Conservation (phyloP, 2,888 invertebrate species). For the Ormyrus rosae region DNA sequence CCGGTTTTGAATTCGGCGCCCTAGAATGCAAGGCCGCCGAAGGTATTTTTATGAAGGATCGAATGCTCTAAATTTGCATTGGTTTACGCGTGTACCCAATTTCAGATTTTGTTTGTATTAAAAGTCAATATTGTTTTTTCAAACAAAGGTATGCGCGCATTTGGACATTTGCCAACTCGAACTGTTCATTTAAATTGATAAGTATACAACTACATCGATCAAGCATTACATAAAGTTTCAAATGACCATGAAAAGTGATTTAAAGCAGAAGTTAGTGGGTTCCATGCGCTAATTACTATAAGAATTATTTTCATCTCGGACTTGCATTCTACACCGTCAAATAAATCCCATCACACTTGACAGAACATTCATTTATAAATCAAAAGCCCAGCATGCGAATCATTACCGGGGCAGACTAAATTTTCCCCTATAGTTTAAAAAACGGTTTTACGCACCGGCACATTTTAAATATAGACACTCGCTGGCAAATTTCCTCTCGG, state of each 20-base stretch:
- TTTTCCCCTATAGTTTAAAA: too few species aligned
- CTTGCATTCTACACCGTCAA: background rate
- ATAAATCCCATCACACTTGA: too few species aligned
- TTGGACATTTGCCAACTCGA: slow-evolving; percentile 16
- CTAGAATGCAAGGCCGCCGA: background rate
- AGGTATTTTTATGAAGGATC: background rate
- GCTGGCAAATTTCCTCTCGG: too few species aligned
- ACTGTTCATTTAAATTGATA: slow-evolving; percentile 9
- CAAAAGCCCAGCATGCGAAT: too few species aligned
- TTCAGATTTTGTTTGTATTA: too few species aligned
- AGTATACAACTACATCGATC: background rate
- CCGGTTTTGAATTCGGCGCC: background rate
- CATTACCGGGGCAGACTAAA: too few species aligned
- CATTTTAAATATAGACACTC: too few species aligned
- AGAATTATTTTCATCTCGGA: background rate
- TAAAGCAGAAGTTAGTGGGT: background rate
- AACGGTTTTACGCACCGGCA: too few species aligned
- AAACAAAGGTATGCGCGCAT: background rate
- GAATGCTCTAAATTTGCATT: too few species aligned
- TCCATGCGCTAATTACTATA: background rate
- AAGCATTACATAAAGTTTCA: background rate
- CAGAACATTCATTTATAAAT: too few species aligned
- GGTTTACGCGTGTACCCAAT: too few species aligned
- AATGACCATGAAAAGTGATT: slow-evolving; percentile 6
- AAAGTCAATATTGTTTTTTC: too few species aligned